Base-by-base conservation (phyloP, 2,888 invertebrate genomes). In the Microctonus brassicae region DNA sequence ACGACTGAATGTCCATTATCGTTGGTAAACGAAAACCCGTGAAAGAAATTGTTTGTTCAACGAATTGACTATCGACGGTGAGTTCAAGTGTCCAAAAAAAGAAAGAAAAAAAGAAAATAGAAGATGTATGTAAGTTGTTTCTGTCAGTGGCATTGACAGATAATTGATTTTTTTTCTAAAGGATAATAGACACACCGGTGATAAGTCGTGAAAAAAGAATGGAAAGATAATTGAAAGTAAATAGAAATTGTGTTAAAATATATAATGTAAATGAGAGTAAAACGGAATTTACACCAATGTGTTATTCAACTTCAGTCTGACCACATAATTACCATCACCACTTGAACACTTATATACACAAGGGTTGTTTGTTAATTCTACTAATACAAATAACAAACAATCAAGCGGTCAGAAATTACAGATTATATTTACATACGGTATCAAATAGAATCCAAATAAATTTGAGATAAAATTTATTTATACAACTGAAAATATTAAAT, bases 1-100 rank as follows among this genome's bases (percentile, higher is more conserved):
- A n/a, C 39, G 66, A 72, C 69, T 71, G 61, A 52, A 73, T 77
- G 78, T 76, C 73, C 74, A 77, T 78, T 78, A 74, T 29, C 61
- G 69, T 61, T 65, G 26, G 58, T 70, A 60, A 70, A 65, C 52
- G 70, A 58, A 70, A 70, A 63, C 29, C 57, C 63, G 70, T 47
- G 47, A 58, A 70, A 36, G 65, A 55, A 33, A 29, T 53, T 33
- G 39, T 17, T 9, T 60, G 70, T 34, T 65, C 70, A 70, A 47
- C 52, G 60, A 70, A 60, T 65, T 39, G 60, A 60, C 70, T 24
- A 65, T 65, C 62, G 69, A 39, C 42, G 26, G 53, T 24, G 29
- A 62, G 62, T 69, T 69, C 26, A 55, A 39, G 62, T 39, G 63
- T 55, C n/a, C 39, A 26, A 29, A 55, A 24, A 55, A n/a, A 69